Base-by-base conservation (phyloP, 2,888 invertebrate genomes). In the Carabus problematicus region DNA sequence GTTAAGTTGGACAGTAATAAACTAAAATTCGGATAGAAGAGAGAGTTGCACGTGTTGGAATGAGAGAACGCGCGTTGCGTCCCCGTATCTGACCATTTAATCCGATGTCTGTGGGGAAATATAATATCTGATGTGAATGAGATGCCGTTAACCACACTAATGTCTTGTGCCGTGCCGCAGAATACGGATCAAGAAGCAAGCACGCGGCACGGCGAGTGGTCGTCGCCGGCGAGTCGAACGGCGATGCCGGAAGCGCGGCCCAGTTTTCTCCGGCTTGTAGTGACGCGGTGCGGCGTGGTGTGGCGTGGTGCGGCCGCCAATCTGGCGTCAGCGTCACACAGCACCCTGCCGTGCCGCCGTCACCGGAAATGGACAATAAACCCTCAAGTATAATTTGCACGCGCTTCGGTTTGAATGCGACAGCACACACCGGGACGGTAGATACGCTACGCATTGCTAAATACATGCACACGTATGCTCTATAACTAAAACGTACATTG, bases 331-430 rank as follows among this genome's bases (percentile, higher is more conserved):
- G 59, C 41, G 49, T 58, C 29, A 45, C 8, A 47, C 16, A 11
- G 47, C 9, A 40, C 29, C 47, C 58, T 45, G 66, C 66, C 66
- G 52, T 52, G 52, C 52, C 14, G 52, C 52, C 52, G 52, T 52
- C 52, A 56, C 56, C 56, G 56, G 29, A 40, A 40, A 56, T 56
- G 39, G 29, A 56, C 40, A 56, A 40, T 64, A 64, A 64, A 64
- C 64, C 56, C 56, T 64, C 64, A 56, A 64, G 64, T 43, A 64
- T 64, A 64, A 64, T 64, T 64, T 64, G 56, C 45, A 64, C 56
- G 64, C 64, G 52, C 52, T 16, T 52, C 52, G 52, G 52, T 52
- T 19, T 16, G 52, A 52, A 16, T 16, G 18, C 52, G 52, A 16
- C 52, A 29, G 29, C 29, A 29, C 29, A 29, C 29, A 29, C 2